Base-by-base conservation (phyloP, 2,797 vertebrate genomes). In the Anguilla megastoma region DNA sequence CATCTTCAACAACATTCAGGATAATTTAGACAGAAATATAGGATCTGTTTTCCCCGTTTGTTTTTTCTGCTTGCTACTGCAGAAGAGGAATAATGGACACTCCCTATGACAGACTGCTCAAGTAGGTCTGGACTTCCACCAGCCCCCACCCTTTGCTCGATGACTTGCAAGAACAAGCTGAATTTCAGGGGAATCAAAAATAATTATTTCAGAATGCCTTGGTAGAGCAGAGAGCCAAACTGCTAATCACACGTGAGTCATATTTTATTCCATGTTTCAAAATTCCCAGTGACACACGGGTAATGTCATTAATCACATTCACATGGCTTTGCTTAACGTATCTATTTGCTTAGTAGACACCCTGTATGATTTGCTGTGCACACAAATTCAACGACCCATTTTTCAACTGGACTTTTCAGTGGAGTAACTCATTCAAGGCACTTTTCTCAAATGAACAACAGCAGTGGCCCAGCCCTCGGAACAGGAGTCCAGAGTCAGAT, bases 181-280 rank as follows among this genome's bases (percentile, higher is more conserved):
- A 24, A 80, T 1, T 82, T 82, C 45, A 82, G 45, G 18, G 41
- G 21, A 82, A 6, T 24, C 18, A 50, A 79, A 41, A 48, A 50
- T 50, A 82, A 82, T 82, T 82, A 8, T 18, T 50, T 82, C 79
- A 82, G 79, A 82, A 82, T 24, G 79, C 79, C 21, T 82, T 5
- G 6, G 79, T n/a, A n/a, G 41, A 82, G 4, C 41, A 82, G 79
- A 82, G 1, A 48, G 79, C 79, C 79, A 50, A 50, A 50, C 1
- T 82, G 18, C 18, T 48, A 41, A 82, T 82, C 79, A 1, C 79
- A 82, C 79, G 9, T 50, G 76, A 80, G 45, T 80, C 41, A 76
- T 76, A 76, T 41, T 36, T 76, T 14, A 80, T 50, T 48, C 76
- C 41, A 41, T 27, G 18, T 48, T 80, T n/a, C 41, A 80, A 80